These are phyloP conservation scores for Salvelinus sp. DNA, from an alignment of 2,113 vertebrate species.

Conservation along the genomic window DNA sequence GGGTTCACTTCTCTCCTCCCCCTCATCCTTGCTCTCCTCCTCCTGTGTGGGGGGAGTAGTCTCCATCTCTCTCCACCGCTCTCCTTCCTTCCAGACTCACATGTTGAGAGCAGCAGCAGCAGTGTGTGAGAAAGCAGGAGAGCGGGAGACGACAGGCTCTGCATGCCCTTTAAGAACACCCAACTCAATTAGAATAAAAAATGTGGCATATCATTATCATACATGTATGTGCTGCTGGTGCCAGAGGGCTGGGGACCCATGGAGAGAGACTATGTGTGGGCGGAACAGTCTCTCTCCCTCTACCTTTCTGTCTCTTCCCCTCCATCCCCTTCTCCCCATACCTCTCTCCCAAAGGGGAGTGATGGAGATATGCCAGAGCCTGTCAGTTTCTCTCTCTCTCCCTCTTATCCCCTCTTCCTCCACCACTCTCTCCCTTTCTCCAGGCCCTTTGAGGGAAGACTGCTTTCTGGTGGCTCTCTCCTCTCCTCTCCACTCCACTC, in stretches of 20 bases:
- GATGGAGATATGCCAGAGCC: conserved; percentile 67
- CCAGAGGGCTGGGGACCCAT: conserved; percentile 47
- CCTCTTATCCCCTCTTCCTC: too few relatives aligned
- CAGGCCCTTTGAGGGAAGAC: conserved; percentile 31
- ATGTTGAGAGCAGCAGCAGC: conserved; percentile 4
- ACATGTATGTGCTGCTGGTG: conserved; percentile 48
- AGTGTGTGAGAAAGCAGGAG: background rate
- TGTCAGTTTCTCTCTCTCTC: conserved; percentile 61
- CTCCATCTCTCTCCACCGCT: background rate
- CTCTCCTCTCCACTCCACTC: background rate
- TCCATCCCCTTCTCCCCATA: too few relatives aligned
- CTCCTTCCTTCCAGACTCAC: conserved; percentile 8
- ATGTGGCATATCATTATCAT: conserved; percentile 68
- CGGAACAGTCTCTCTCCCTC: background rate
- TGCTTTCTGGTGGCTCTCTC: background rate
- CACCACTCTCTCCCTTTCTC: too few relatives aligned
- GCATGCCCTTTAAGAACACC: conserved; percentile 50
- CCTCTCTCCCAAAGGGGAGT: conserved; percentile 47
- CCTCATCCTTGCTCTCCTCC: background rate
- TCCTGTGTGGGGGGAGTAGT: too few relatives aligned
- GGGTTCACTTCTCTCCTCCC: conserved; percentile 28
- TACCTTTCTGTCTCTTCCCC: too few relatives aligned
- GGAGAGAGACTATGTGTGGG: background rate
- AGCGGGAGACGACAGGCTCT: background rate
- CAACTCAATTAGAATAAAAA: conserved; percentile 49